Percentiles rank a stretch among this genome's conserved stretches.
Conservation (phyloP, 2,888 invertebrate species). For the Hydroisotoma schaefferi region DNA sequence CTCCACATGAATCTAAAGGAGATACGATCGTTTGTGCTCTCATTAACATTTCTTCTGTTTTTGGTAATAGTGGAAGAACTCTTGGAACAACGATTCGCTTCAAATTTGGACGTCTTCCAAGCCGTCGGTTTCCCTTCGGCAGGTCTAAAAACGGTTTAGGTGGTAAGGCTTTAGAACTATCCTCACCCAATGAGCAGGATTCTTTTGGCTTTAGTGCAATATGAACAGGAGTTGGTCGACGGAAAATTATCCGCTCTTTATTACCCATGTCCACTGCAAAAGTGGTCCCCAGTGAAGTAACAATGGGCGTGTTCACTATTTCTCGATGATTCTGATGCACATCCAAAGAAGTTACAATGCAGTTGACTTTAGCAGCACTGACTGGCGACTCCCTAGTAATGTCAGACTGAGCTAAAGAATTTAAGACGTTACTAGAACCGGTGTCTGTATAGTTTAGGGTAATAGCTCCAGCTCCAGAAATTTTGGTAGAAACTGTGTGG, state of each 20-base stretch:
- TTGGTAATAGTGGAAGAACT: constrained; percentile 66
- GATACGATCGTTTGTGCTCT: no score
- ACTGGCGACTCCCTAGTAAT: no score
- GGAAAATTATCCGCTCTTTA: constrained; percentile 1
- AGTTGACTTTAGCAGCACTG: background rate
- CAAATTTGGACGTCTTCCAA: constrained; percentile 54
- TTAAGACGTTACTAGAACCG: background rate
- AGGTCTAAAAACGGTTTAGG: constrained; percentile 47
- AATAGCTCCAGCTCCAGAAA: background rate
- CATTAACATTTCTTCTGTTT: constrained; percentile 47
- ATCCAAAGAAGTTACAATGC: background rate
- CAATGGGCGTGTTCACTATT: background rate
- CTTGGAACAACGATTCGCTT: constrained; percentile 72
- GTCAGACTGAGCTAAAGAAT: background rate
- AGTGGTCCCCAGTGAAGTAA: background rate
- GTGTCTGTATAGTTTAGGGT: background rate
- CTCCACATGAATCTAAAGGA: no score
- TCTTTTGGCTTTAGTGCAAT: background rate
- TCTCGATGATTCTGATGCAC: background rate
- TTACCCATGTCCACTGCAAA: background rate
- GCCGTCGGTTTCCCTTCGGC: constrained; percentile 49
- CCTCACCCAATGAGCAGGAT: background rate
- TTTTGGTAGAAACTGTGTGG: background rate
- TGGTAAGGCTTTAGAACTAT: constrained; percentile 27
- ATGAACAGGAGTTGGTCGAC: constrained; percentile 1